A percentile compares a stretch with the other conserved stretches of the same genome.
Evolutionary conservation across 2,113 vertebrate species (phyloP).

Genomic region (Pongo abelii): DNA sequence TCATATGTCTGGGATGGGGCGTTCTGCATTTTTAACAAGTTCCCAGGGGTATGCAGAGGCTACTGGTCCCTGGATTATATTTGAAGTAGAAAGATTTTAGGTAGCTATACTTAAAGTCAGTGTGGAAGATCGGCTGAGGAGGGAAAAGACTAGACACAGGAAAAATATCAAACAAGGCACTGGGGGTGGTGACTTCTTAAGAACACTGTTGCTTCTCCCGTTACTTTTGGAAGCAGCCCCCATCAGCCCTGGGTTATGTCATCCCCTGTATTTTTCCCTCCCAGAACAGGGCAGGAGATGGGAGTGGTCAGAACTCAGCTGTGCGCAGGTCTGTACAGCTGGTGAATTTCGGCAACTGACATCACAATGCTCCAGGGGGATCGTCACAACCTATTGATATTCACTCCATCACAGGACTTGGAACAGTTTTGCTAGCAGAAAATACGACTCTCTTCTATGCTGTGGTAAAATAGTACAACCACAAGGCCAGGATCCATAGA

Average conservation of each 20-base stretch:
- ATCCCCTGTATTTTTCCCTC: background rate
- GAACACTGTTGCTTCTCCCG: background rate
- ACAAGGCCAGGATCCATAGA: background rate
- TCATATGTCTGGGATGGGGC: background rate
- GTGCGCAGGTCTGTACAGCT: background rate
- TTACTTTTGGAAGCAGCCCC: background rate
- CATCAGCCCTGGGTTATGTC: too few relatives aligned
- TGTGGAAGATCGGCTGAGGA: background rate
- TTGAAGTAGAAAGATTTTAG: background rate
- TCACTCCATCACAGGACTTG: background rate
- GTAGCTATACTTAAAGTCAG: background rate
- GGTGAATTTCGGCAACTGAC: background rate
- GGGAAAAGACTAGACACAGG: background rate
- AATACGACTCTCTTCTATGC: background rate
- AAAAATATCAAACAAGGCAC: background rate
- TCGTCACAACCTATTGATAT: background rate
- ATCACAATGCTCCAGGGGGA: background rate
- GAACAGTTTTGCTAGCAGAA: conserved; percentile 9
- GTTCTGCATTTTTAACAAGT: background rate
- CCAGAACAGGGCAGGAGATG: background rate
- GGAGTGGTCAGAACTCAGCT: background rate
- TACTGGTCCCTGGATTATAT: background rate
- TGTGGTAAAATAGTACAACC: background rate
- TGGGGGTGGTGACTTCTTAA: background rate
- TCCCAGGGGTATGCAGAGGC: background rate